Evolutionary conservation across 2,888 invertebrate species (phyloP).

Genomic region (Syrphus vitripennis): DNA sequence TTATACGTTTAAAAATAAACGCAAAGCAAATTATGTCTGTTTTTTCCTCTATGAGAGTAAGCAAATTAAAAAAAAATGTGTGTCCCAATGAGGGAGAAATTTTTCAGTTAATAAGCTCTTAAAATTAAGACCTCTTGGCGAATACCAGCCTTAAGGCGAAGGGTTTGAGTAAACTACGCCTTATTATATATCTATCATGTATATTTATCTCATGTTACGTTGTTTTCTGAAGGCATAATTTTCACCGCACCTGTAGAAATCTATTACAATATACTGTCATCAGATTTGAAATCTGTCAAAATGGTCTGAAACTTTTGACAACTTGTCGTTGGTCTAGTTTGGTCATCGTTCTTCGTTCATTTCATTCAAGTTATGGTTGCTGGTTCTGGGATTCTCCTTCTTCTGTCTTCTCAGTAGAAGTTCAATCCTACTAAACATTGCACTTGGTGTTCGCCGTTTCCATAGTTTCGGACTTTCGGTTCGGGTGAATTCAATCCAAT

Average conservation of each 20-base stretch:
- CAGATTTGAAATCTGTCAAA: not conserved
- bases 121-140: no score
- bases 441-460: not conserved
- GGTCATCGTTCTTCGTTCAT: not conserved
- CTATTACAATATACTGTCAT: not conserved
- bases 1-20: no score
- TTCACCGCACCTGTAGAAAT: not conserved
- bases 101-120: no score
- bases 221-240: not conserved
- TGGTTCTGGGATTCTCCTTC: not conserved
- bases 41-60: no score
- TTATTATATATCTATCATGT: no score
- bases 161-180: no score
- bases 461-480: not conserved
- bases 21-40: no score
- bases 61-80: no score
- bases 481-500: not conserved
- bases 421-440: not conserved
- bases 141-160: no score
- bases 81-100: no score
- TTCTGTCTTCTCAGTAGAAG: not conserved
- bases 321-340: not conserved
- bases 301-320: not conserved
- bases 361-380: not conserved
- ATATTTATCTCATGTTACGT: not conserved